Conservation (phyloP, 2,888 invertebrate genomes). For the Apamea anceps region DNA sequence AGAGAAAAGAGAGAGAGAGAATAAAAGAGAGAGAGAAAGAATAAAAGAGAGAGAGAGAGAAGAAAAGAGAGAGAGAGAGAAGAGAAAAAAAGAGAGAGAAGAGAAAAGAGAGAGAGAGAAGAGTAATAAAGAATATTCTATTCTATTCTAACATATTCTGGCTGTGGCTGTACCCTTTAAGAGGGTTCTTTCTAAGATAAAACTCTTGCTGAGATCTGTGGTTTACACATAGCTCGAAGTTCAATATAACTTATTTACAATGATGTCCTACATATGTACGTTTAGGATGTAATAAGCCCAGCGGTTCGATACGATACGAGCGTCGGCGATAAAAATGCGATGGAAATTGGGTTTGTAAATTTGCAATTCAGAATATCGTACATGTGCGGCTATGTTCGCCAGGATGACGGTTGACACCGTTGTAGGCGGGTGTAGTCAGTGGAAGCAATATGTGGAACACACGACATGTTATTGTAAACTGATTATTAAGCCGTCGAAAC, state of each 20-base stretch:
- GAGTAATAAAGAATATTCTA: too few species aligned
- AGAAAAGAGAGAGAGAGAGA: too few species aligned
- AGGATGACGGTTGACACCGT: slow-evolving; percentile 58
- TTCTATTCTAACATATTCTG: too few species aligned
- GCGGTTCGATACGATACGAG: slow-evolving; percentile 23
- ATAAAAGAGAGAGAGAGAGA: too few species aligned
- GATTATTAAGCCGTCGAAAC: slow-evolving; percentile 34
- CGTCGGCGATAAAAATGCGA: slow-evolving; percentile 54
- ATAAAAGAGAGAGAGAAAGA: too few species aligned
- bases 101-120: too few species aligned
- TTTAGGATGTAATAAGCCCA: slow-evolving; percentile 43
- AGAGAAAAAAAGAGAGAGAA: too few species aligned
- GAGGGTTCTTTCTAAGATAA: slow-evolving; percentile 16
- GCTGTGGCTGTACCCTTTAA: slow-evolving; percentile 2
- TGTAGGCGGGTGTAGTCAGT: slow-evolving; percentile 35
- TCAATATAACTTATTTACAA: slow-evolving; percentile 44
- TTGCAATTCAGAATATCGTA: slow-evolving; percentile 66
- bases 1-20: too few species aligned
- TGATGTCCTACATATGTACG: slow-evolving; percentile 17
- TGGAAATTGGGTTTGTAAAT: slow-evolving; percentile 62
- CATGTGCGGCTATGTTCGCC: slow-evolving; percentile 47
- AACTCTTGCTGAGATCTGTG: neutral
- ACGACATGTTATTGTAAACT: slow-evolving; percentile 19
- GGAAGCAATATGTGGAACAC: slow-evolving; percentile 48
- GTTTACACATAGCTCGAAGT: slow-evolving; percentile 5